A percentile compares a stretch with the other conserved stretches of the same genome.
phyloP scores from a whole-genome alignment of 2,888 invertebrate genomes.

The Ectemnius lituratus region DNA sequence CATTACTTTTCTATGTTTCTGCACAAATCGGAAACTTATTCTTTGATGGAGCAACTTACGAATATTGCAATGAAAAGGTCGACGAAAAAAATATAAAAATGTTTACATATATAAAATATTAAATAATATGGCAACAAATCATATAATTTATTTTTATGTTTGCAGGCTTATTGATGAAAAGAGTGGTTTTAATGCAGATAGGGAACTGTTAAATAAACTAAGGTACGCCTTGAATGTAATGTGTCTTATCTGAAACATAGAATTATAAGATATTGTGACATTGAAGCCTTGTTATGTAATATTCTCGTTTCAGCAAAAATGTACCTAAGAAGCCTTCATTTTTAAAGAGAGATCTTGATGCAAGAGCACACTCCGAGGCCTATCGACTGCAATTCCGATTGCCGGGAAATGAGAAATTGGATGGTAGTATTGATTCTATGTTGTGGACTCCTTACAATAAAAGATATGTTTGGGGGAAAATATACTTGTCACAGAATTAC shows the following conservation, averaged over 20 bases:
- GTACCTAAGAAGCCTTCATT: slow-evolving; percentile 94
- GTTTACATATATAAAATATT: background rate
- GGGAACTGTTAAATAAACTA: slow-evolving; percentile 89
- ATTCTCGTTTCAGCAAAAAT: slow-evolving; percentile 83
- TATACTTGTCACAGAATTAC: slow-evolving; percentile 96
- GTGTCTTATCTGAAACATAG: background rate
- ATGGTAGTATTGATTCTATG: slow-evolving; percentile 94
- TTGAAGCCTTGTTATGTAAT: slow-evolving; percentile 1
- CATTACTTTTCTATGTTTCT: slow-evolving; percentile 96
- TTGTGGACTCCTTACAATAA: slow-evolving; percentile 98
- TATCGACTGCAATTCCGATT: slow-evolving; percentile 92
- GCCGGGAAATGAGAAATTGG: slow-evolving; percentile 93
- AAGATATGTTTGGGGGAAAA: slow-evolving; percentile 90
- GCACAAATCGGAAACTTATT: slow-evolving; percentile 92
- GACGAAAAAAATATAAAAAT: slow-evolving; percentile 1
- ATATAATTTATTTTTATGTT: slow-evolving; percentile 52
- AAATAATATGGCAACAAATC: background rate
- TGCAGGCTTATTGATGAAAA: slow-evolving; percentile 94
- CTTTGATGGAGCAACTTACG: slow-evolving; percentile 95
- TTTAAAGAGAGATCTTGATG: slow-evolving; percentile 96
- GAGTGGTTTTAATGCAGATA: slow-evolving; percentile 93
- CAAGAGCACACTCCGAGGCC: slow-evolving; percentile 94
- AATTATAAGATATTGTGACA: background rate
- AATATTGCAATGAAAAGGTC: slow-evolving; percentile 97
- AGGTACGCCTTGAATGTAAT: slow-evolving; percentile 78